Conservation (phyloP, 2,797 vertebrate species). For the Sorex maritimensis region DNA sequence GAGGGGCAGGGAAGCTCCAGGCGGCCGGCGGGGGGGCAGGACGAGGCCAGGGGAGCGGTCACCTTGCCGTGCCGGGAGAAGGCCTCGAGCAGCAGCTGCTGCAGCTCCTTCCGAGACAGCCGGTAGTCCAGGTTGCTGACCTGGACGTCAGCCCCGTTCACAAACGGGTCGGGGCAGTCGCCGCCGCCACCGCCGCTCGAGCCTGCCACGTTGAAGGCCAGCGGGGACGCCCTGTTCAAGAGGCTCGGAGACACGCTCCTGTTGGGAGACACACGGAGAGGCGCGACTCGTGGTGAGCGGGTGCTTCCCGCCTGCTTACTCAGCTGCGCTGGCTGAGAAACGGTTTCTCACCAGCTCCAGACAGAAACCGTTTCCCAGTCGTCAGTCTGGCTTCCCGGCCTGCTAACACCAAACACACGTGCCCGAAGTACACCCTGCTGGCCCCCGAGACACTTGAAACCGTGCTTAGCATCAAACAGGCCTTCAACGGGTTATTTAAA, state of each 20-base stretch:
- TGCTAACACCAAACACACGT: background rate
- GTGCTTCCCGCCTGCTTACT: background rate
- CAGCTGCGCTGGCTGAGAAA: background rate
- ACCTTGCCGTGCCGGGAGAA: slow-evolving; percentile 97
- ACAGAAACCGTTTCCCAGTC: background rate
- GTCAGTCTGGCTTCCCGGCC: background rate
- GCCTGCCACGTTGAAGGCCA: slow-evolving; percentile 88
- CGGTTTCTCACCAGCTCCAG: background rate
- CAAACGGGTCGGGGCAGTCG: slow-evolving; percentile 93
- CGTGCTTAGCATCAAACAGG: slow-evolving; percentile 38
- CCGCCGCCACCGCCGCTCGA: slow-evolving; percentile 82
- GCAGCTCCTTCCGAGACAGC: slow-evolving; percentile 97
- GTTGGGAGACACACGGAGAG: slow-evolving; percentile 66
- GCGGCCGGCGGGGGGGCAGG: background rate
- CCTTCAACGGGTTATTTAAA: slow-evolving; percentile 48
- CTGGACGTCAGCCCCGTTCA: slow-evolving; percentile 95
- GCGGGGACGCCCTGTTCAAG: slow-evolving; percentile 95
- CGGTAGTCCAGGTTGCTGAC: slow-evolving; percentile 98
- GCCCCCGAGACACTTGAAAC: background rate
- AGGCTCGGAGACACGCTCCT: slow-evolving; percentile 95
- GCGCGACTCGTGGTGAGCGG: background rate
- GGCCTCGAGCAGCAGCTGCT: slow-evolving; percentile 94
- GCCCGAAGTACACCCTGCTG: no score
- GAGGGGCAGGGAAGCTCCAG: background rate
- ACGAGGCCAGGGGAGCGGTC: slow-evolving; percentile 61